These are phyloP conservation scores for Siniperca scherzeri DNA, from an alignment of 2,797 vertebrate genomes.

Conservation along the genomic window DNA sequence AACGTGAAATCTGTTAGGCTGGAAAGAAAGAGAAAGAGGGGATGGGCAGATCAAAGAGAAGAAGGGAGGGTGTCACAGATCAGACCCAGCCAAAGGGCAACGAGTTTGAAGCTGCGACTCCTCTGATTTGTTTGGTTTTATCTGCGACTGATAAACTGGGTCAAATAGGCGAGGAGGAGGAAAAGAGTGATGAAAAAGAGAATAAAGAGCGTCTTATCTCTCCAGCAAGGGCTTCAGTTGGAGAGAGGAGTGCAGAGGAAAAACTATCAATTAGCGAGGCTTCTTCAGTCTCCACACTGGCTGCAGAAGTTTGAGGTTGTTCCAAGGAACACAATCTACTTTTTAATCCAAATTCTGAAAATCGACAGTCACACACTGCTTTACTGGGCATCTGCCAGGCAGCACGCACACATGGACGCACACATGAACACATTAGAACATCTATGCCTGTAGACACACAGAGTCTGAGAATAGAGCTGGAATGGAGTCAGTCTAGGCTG, in stretches of 20 bases:
- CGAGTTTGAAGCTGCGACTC: constrained; percentile 39
- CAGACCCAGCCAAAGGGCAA: constrained; percentile 57
- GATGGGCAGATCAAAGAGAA: constrained; percentile 54
- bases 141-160: constrained; percentile 76
- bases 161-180: constrained; percentile 60
- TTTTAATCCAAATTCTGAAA: constrained; percentile 61
- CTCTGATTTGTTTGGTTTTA: constrained; percentile 74
- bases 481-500: constrained; percentile 61
- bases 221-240: constrained; percentile 37
- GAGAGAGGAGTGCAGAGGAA: constrained; percentile 33
- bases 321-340: constrained; percentile 65
- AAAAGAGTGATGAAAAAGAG: constrained; percentile 53
- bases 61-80: constrained; percentile 22
- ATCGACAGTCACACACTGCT: constrained; percentile 25
- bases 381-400: constrained; percentile 28
- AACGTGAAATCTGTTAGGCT: constrained; percentile 24
- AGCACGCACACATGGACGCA: neutral
- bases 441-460: constrained; percentile 31
- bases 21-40: neutral
- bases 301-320: constrained; percentile 52
- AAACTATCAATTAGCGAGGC: constrained; percentile 63
- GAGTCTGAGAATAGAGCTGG: constrained; percentile 55
- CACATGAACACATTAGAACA: constrained; percentile 6
- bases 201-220: constrained; percentile 66
- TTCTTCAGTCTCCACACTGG: constrained; percentile 40